These are phyloP conservation scores for Cariama cristata DNA, from an alignment of 2,113 vertebrate genomes.

Conservation along the genomic window DNA sequence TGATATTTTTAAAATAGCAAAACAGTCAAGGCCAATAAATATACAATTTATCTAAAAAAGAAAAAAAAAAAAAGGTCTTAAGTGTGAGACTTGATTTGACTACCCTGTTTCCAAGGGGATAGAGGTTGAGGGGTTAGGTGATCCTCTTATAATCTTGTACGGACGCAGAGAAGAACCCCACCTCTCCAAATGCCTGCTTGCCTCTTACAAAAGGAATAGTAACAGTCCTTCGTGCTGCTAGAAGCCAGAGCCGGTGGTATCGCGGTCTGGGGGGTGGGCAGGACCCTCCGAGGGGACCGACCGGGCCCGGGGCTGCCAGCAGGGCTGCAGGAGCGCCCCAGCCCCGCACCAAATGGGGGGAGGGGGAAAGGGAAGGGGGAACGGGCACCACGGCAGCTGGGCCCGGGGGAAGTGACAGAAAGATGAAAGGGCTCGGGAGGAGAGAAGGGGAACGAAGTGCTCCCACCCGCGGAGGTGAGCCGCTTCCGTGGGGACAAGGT, in stretches of 20 bases:
- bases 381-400: background rate
- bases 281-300: too few species aligned
- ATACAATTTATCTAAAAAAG: background rate
- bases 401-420: background rate
- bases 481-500: background rate
- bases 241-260: fast-evolving
- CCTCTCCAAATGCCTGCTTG: background rate
- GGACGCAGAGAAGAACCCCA: background rate
- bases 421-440: background rate
- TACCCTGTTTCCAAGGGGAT: background rate
- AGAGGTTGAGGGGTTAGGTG: background rate
- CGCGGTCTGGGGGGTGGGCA: fast-evolving
- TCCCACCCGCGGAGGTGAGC: background rate
- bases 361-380: background rate
- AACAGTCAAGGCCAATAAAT: background rate
- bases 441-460: background rate
- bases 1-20: background rate
- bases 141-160: background rate
- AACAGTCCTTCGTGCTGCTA: background rate
- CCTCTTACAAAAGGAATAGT: fast-evolving
- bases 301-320: background rate
- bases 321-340: background rate
- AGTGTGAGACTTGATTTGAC: background rate
- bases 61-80: background rate
- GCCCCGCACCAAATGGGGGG: background rate